These are phyloP conservation scores for Adela reaumurella DNA, from an alignment of 2,888 invertebrate genomes.

Conservation along the genomic window DNA sequence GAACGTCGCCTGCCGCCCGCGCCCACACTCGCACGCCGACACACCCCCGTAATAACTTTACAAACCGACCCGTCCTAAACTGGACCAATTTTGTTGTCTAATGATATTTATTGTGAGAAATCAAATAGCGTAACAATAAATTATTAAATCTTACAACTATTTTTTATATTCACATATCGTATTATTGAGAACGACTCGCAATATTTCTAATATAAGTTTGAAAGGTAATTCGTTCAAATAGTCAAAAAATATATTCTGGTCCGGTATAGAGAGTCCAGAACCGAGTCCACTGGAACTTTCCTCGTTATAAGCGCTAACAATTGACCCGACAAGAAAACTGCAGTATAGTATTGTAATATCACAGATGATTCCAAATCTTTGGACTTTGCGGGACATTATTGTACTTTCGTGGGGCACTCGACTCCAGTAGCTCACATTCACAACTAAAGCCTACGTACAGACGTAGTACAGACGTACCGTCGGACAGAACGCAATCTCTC, in stretches of 20 bases:
- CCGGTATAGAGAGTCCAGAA: conserved; percentile 32
- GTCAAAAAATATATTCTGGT: conserved; percentile 59
- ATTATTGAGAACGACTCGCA: conserved; percentile 47
- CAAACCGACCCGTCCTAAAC: conserved; percentile 50
- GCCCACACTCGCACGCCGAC: too few species aligned
- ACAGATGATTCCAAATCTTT: conserved; percentile 56
- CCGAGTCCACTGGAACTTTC: conserved; percentile 35
- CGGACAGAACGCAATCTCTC: too few species aligned
- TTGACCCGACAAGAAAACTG: conserved; percentile 53
- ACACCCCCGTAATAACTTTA: conserved; percentile 49
- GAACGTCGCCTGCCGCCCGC: too few species aligned
- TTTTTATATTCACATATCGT: conserved; percentile 28
- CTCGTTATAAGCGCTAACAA: conserved; percentile 45
- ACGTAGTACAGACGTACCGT: neutral
- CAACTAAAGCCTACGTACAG: neutral
- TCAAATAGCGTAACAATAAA: conserved; percentile 56
- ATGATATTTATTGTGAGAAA: conserved; percentile 39
- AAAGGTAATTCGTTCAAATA: conserved; percentile 49
- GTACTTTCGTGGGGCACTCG: conserved; percentile 5
- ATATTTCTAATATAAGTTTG: conserved; percentile 46
- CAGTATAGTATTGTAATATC: conserved; percentile 54
- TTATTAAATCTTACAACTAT: conserved; percentile 55
- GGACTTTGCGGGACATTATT: conserved; percentile 43
- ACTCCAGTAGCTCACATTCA: neutral
- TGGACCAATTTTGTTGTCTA: conserved; percentile 55